phyloP scores from a whole-genome alignment of 2,113 vertebrate genomes.

The Sturnus vulgaris region DNA sequence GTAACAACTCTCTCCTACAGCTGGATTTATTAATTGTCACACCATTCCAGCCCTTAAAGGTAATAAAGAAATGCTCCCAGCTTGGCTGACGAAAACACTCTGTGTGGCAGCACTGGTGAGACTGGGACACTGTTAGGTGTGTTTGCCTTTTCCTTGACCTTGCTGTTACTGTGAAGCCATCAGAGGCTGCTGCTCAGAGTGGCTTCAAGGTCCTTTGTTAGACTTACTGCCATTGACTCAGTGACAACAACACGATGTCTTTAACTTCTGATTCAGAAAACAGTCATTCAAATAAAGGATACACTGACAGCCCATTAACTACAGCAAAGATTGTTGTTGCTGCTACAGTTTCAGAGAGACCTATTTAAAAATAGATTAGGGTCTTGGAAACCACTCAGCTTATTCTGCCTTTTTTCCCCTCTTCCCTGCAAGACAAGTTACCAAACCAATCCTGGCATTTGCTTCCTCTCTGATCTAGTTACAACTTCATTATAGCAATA shows the following conservation, averaged over 20 bases:
- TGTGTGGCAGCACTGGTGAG: accelerated
- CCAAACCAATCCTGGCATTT: slow-evolving; percentile 58
- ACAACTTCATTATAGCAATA: slow-evolving; percentile 71
- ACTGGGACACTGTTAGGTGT: not conserved
- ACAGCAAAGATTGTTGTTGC: slow-evolving; percentile 58
- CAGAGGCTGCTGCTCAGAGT: not conserved
- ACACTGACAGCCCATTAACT: slow-evolving; percentile 72
- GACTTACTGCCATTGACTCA: slow-evolving; percentile 1
- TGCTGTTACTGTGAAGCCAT: not conserved
- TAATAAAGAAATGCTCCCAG: not conserved
- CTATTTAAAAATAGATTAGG: slow-evolving; percentile 73
- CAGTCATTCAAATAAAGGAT: slow-evolving; percentile 51
- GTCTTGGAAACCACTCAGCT: slow-evolving; percentile 36
- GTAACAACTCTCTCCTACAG: not conserved
- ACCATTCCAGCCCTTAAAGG: not conserved
- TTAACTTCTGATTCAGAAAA: slow-evolving; percentile 46
- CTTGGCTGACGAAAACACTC: not conserved
- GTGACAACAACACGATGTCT: slow-evolving; percentile 23
- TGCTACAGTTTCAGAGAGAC: slow-evolving; percentile 50
- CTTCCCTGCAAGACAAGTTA: slow-evolving; percentile 50
- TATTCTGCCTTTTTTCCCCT: slow-evolving; percentile 40
- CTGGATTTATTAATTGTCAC: not conserved
- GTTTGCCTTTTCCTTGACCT: slow-evolving; percentile 36
- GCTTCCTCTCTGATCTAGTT: slow-evolving; percentile 66
- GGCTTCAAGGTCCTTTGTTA: slow-evolving; percentile 37